These are phyloP conservation scores for Cherax quadricarinatus DNA, from an alignment of 1,140 invertebrate species.

Conservation along the genomic window DNA sequence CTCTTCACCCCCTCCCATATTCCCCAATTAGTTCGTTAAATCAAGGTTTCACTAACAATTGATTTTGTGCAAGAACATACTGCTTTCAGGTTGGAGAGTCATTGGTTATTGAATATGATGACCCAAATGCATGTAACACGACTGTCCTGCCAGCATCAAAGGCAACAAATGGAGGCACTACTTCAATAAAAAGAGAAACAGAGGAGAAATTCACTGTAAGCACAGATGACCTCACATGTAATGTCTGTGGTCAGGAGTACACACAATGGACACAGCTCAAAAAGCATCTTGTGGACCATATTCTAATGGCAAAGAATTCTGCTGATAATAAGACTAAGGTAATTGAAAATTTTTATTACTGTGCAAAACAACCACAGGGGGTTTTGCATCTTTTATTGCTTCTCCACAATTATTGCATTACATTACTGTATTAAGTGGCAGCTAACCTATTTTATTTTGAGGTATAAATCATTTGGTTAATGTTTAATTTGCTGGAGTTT, in stretches of 20 bases:
- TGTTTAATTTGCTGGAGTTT: too few relatives aligned
- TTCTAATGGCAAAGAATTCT: slow-evolving; percentile 56
- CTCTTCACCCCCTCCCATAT: too few relatives aligned
- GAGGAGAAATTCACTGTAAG: slow-evolving; percentile 38
- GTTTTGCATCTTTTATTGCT: too few relatives aligned
- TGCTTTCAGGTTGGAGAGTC: slow-evolving; percentile 43
- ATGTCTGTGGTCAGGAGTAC: slow-evolving; percentile 58
- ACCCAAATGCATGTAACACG: slow-evolving; percentile 24
- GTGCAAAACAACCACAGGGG: too few relatives aligned
- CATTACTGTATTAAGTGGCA: too few relatives aligned
- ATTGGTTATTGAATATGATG: slow-evolving; percentile 58
- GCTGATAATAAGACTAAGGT: slow-evolving; percentile 32
- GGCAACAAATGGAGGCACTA: background rate
- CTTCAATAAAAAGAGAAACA: slow-evolving; percentile 36
- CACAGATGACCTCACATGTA: slow-evolving; percentile 65
- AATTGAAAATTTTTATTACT: slow-evolving; percentile 2
- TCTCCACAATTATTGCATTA: too few relatives aligned
- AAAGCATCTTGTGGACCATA: slow-evolving; percentile 62
- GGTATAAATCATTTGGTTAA: too few relatives aligned
- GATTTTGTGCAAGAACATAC: background rate
- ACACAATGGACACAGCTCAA: slow-evolving; percentile 57
- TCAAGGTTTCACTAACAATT: too few relatives aligned
- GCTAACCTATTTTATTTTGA: too few relatives aligned
- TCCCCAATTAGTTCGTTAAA: too few relatives aligned
- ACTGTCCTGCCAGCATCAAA: background rate